Percentiles rank a stretch among this genome's conserved stretches.
Conservation (phyloP, 2,888 invertebrate species). For the Amiota communis region DNA sequence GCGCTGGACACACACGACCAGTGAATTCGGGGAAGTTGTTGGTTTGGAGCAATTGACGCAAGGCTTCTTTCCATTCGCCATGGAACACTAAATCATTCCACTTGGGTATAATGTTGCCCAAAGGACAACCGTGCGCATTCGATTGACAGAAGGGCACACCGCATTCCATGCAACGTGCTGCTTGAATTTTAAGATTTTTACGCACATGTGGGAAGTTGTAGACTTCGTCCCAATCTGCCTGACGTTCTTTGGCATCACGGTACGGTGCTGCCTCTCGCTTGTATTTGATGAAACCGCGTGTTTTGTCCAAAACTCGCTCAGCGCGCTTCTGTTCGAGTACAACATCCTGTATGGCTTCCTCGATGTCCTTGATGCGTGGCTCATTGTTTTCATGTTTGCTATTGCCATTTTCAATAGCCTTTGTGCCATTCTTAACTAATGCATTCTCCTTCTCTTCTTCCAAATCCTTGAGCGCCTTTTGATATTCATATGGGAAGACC, state of each 20-base stretch:
- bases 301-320: constrained; percentile 87
- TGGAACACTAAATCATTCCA: constrained; percentile 99
- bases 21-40: constrained; percentile 99
- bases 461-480: constrained; percentile 86
- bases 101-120: constrained; percentile 98
- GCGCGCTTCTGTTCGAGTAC: constrained; percentile 85
- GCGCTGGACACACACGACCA: constrained; percentile 95
- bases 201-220: constrained; percentile 90
- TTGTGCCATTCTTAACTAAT: constrained; percentile 54
- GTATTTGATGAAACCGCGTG: constrained; percentile 96
- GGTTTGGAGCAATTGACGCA: constrained; percentile 94
- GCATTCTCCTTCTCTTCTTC: constrained; percentile 68
- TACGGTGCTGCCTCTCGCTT: constrained; percentile 90
- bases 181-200: constrained; percentile 90
- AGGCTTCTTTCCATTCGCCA: constrained; percentile 94
- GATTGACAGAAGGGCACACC: constrained; percentile 99
- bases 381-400: constrained; percentile 71
- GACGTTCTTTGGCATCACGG: constrained; percentile 86
- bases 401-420: constrained; percentile 65
- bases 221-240: constrained; percentile 98
- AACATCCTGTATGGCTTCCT: constrained; percentile 87
- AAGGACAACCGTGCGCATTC: constrained; percentile 92
- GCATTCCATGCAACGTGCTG: constrained; percentile 98
- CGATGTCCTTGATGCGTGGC: constrained; percentile 84
- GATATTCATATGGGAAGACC: constrained; percentile 98